Percentiles rank a stretch among this genome's conserved stretches.
Evolutionary conservation across 2,797 vertebrate species (phyloP).

Genomic region (Lithobates pipiens): DNA sequence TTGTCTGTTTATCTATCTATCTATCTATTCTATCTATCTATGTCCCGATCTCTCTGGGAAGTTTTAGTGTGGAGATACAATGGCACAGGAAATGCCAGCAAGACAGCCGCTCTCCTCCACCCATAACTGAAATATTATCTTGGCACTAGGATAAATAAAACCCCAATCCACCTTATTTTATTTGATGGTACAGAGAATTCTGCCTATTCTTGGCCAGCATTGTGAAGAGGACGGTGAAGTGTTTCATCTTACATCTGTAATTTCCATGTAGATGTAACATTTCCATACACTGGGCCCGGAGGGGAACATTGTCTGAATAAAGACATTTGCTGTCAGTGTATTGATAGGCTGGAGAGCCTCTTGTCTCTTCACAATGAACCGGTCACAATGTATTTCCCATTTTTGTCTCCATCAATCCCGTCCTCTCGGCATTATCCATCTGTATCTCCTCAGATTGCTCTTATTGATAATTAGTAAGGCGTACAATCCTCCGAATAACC

Average conservation of each 20-base stretch:
- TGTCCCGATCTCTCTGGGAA: no score
- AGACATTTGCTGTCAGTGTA: background rate
- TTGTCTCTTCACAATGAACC: background rate
- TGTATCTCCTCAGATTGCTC: slow-evolving; percentile 1
- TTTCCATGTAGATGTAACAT: background rate
- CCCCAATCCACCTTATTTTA: no score
- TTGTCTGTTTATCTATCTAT: no score
- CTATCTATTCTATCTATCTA: no score
- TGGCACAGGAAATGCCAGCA: no score
- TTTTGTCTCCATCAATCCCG: slow-evolving; percentile 17
- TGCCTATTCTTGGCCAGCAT: no score
- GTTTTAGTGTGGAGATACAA: no score
- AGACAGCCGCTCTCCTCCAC: no score
- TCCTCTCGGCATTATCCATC: slow-evolving; percentile 11
- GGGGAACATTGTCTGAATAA: background rate
- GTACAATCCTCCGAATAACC: slow-evolving; percentile 43
- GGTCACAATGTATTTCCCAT: slow-evolving; percentile 20
- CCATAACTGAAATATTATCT: no score
- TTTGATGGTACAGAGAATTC: no score
- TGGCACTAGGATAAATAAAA: no score
- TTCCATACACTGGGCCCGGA: background rate
- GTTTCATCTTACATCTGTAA: background rate
- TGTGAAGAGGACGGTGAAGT: background rate
- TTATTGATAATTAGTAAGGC: slow-evolving; percentile 34
- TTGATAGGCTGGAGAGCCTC: background rate